A percentile compares a stretch with the other conserved stretches of the same genome.
These are phyloP conservation scores for Laothoe populi DNA, from an alignment of 2,888 invertebrate genomes.

Conservation along the genomic window DNA sequence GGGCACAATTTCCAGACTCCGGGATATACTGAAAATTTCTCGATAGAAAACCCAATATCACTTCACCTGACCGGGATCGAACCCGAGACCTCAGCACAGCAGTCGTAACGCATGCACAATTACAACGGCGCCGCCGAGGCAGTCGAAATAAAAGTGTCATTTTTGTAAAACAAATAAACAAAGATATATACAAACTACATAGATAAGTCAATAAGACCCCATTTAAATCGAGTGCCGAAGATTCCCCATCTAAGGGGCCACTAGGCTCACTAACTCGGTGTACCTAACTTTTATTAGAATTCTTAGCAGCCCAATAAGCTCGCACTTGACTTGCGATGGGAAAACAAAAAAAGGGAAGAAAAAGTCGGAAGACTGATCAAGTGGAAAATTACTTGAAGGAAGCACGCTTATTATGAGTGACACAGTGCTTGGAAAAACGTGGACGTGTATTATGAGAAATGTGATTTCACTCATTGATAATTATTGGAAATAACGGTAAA, in stretches of 20 bases:
- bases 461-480: too few relatives aligned
- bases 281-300: slow-evolving; percentile 74
- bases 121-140: too few relatives aligned
- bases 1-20: too few relatives aligned
- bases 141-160: slow-evolving; percentile 12
- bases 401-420: slow-evolving; percentile 49
- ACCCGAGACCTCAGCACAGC: background rate
- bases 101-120: too few relatives aligned
- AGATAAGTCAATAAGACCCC: slow-evolving; percentile 46
- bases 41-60: background rate
- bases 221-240: slow-evolving; percentile 53
- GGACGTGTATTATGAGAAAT: too few relatives aligned
- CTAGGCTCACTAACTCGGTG: slow-evolving; percentile 57
- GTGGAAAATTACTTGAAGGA: slow-evolving; percentile 75
- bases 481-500: too few relatives aligned
- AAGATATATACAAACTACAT: slow-evolving; percentile 33
- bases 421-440: slow-evolving; percentile 32
- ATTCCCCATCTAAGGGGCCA: slow-evolving; percentile 45
- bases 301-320: slow-evolving; percentile 69
- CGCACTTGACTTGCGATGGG: slow-evolving; percentile 66
- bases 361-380: slow-evolving; percentile 67
- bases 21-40: too few relatives aligned
- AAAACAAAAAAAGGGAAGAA: slow-evolving; percentile 49
- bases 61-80: background rate
- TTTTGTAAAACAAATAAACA: background rate